Percentiles rank a stretch among this genome's conserved stretches.
Evolutionary conservation across 2,888 invertebrate species (phyloP).

Genomic region (Xestia xanthographa): DNA sequence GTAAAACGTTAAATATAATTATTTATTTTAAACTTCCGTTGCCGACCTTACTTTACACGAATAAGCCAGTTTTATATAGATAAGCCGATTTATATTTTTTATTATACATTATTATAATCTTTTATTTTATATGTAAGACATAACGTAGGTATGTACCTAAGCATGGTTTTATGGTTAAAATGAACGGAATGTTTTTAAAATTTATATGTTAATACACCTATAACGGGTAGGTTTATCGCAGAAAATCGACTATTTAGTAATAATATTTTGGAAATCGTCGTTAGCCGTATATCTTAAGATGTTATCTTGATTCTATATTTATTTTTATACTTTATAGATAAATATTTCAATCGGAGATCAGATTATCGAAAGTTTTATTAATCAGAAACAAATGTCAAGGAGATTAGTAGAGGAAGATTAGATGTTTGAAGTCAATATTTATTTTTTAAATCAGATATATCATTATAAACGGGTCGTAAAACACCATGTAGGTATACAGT

Average conservation of each 20-base stretch:
- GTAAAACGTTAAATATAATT: not conserved
- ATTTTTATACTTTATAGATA: constrained; percentile 57
- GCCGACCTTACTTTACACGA: constrained; percentile 81
- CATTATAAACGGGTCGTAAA: not conserved
- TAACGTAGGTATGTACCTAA: constrained; percentile 75
- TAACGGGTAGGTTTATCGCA: constrained; percentile 71
- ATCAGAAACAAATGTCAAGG: not conserved
- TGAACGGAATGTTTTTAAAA: constrained; percentile 76
- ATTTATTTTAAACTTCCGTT: constrained; percentile 53
- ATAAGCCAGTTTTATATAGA: constrained; percentile 89
- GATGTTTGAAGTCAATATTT: constrained; percentile 15
- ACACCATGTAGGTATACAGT: not conserved
- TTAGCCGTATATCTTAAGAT: constrained; percentile 62
- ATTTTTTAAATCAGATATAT: constrained; percentile 16
- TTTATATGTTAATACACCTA: constrained; percentile 77
- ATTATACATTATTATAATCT: constrained; percentile 84
- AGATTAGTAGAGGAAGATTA: constrained; percentile 1
- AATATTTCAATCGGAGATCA: constrained; percentile 42
- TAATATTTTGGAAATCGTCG: constrained; percentile 73
- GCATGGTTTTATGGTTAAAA: constrained; percentile 80
- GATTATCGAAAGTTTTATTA: constrained; percentile 37
- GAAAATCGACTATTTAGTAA: constrained; percentile 73
- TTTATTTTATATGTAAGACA: constrained; percentile 83
- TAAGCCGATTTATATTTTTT: constrained; percentile 90
- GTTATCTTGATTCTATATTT: constrained; percentile 70